Evolutionary conservation across 2,888 invertebrate species (phyloP).

Genomic region (Cantharis rustica): DNA sequence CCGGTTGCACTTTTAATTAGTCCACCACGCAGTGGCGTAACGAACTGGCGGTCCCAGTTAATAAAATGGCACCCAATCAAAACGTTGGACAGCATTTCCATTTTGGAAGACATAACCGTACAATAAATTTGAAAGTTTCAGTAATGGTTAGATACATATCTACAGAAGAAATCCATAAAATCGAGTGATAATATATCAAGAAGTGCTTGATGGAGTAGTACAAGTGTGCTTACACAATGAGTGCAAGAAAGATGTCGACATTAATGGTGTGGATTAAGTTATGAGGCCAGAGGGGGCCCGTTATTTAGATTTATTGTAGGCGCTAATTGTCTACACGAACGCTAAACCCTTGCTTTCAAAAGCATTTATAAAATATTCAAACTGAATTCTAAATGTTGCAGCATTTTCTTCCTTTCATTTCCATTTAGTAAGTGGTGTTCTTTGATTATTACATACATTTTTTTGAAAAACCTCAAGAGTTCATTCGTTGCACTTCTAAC

Average conservation of each 20-base stretch:
- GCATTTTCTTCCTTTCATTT: conserved; percentile 33
- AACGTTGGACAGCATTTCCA: not conserved
- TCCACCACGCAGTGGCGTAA: not conserved
- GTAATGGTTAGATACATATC: not conserved
- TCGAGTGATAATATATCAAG: conserved; percentile 1
- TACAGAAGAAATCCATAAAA: conserved; percentile 2
- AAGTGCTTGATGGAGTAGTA: not conserved
- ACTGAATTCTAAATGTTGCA: conserved; percentile 40
- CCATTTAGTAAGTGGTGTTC: conserved; percentile 31
- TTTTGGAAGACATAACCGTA: not conserved
- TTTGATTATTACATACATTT: conserved; percentile 25
- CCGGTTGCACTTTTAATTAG: not conserved
- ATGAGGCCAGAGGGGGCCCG: conserved; percentile 46
- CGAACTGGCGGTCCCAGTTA: not conserved
- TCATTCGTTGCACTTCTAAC: conserved; percentile 8
- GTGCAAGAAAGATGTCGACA: conserved; percentile 27
- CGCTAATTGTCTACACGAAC: conserved; percentile 49
- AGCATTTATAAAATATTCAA: conserved; percentile 48
- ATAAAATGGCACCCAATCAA: not conserved
- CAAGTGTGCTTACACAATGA: not conserved
- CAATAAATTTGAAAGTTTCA: not conserved
- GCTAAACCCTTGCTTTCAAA: conserved; percentile 43
- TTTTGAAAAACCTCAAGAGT: conserved; percentile 16
- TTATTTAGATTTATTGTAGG: conserved; percentile 51
- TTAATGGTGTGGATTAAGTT: conserved; percentile 48